Evolutionary conservation across 2,888 invertebrate genomes (phyloP).

Genomic region (Alloplasta piceator): DNA sequence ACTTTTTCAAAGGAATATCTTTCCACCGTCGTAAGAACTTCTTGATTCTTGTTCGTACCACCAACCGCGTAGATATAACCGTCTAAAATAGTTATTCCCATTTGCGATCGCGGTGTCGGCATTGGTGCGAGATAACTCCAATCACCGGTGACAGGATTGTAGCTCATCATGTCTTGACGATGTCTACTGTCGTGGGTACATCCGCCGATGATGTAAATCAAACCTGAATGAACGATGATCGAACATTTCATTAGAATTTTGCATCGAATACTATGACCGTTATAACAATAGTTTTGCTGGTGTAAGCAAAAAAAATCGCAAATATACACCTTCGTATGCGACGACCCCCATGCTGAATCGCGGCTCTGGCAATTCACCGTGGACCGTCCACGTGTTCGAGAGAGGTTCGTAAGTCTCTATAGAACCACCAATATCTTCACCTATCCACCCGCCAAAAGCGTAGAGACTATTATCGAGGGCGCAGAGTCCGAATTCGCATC

Average conservation of each 20-base stretch:
- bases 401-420: conserved; percentile 95
- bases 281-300: no score
- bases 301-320: conserved; percentile 7
- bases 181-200: conserved; percentile 92
- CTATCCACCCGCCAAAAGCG: conserved; percentile 97
- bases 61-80: conserved; percentile 94
- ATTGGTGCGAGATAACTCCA: conserved; percentile 92
- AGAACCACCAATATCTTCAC: conserved; percentile 94
- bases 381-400: conserved; percentile 90
- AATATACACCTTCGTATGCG: conserved; percentile 88
- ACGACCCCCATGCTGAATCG: conserved; percentile 97
- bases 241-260: not conserved
- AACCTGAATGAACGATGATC: conserved; percentile 83
- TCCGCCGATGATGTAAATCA: conserved; percentile 96
- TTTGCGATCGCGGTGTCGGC: conserved; percentile 93
- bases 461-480: conserved; percentile 92
- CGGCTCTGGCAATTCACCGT: conserved; percentile 92
- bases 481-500: conserved; percentile 95
- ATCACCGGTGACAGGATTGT: conserved; percentile 91
- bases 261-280: no score
- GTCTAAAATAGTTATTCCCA: conserved; percentile 94
- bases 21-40: conserved; percentile 92
- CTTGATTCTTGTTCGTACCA: conserved; percentile 92
- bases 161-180: conserved; percentile 91
- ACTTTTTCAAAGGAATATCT: conserved; percentile 92